Evolutionary conservation across 2,797 vertebrate genomes (phyloP).

Genomic region (Fringilla coelebs): DNA sequence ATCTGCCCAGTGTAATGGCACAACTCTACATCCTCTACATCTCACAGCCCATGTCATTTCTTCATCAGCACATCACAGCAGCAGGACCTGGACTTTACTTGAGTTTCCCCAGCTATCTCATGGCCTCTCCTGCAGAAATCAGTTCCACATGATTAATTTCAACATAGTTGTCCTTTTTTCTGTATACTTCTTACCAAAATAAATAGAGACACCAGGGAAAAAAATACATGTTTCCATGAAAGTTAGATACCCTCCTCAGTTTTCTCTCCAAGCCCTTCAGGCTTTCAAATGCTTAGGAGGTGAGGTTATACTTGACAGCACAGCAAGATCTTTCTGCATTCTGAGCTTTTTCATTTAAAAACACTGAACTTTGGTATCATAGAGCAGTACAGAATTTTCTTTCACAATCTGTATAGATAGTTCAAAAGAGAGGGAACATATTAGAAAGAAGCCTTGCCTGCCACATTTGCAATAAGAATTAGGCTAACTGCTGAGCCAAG

Average conservation of each 20-base stretch:
- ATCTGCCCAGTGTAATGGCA: not conserved
- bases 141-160: not conserved
- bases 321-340: not conserved
- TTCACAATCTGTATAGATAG: not conserved
- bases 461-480: not conserved
- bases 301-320: not conserved
- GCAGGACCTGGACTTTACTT: not conserved
- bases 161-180: not conserved
- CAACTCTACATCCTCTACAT: rapidly evolving
- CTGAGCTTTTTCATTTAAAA: not conserved
- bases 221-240: not conserved
- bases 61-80: not conserved
- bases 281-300: not conserved
- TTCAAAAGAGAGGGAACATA: not conserved
- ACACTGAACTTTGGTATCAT: not conserved
- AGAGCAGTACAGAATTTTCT: not conserved
- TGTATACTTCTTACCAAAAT: not conserved
- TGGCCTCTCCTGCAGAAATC: not conserved
- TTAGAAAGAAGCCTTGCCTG: not conserved
- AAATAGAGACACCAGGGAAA: not conserved
- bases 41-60: rapidly evolving
- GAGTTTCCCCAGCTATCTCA: not conserved
- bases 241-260: not conserved
- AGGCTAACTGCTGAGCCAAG: not conserved
- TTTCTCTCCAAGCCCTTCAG: not conserved